A percentile compares a stretch with the other conserved stretches of the same genome.
These are phyloP conservation scores for Pyrocephalus nanus DNA, from an alignment of 2,797 vertebrate genomes.

Conservation along the genomic window DNA sequence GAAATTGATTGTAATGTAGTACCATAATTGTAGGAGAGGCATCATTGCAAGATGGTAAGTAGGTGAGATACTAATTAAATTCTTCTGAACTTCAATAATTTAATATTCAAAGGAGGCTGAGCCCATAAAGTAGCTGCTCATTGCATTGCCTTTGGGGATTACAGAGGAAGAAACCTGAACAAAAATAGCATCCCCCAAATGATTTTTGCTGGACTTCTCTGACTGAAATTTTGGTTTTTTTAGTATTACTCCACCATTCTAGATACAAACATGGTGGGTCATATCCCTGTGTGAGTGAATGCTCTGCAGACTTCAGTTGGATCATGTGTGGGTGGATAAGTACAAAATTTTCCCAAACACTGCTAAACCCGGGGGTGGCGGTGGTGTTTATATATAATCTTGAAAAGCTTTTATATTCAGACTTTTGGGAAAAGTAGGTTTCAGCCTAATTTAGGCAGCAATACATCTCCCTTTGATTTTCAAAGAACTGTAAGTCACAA, in stretches of 20 bases:
- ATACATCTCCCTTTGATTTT: constrained; percentile 50
- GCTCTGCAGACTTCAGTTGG: neutral
- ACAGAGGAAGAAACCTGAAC: neutral
- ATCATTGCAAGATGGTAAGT: constrained; percentile 15
- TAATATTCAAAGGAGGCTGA: constrained; percentile 25
- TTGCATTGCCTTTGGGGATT: neutral
- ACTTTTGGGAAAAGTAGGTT: constrained; percentile 51
- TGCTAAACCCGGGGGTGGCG: neutral
- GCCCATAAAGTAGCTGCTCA: neutral
- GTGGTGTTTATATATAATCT: constrained; percentile 54
- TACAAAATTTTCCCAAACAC: constrained; percentile 43
- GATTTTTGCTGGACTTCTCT: neutral
- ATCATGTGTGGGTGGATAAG: constrained; percentile 39
- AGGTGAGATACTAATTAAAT: constrained; percentile 65
- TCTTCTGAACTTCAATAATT: constrained; percentile 23
- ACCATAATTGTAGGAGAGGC: neutral
- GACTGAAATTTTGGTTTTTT: neutral
- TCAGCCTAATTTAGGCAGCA: constrained; percentile 49
- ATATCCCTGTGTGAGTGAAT: neutral
- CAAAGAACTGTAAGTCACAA: constrained; percentile 25
- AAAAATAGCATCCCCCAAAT: neutral
- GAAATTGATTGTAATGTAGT: constrained; percentile 15
- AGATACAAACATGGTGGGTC: neutral
- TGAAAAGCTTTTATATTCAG: constrained; percentile 53
- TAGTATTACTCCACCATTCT: neutral